phyloP scores from a whole-genome alignment of 2,888 invertebrate species.

The Sinopyrophorus schimmeli region DNA sequence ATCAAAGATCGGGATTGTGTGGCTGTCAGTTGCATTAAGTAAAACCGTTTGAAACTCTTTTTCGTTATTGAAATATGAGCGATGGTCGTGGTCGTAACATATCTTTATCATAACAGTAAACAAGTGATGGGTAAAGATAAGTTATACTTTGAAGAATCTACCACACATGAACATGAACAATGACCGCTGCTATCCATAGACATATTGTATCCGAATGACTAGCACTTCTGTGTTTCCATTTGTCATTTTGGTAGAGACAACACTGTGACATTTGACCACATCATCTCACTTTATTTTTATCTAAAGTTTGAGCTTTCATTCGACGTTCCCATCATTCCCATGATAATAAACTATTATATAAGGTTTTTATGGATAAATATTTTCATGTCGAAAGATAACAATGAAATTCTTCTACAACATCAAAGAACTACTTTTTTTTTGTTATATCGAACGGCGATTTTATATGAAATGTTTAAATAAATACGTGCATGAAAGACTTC shows the following conservation, averaged over 20 bases:
- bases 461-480: no score
- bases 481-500: no score
- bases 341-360: slow-evolving; percentile 36
- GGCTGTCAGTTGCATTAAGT: background rate
- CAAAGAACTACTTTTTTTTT: no score
- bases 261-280: slow-evolving; percentile 54
- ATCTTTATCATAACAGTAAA: slow-evolving; percentile 26
- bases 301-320: slow-evolving; percentile 41
- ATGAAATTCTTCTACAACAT: slow-evolving; percentile 32
- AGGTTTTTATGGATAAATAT: slow-evolving; percentile 26
- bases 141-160: slow-evolving; percentile 36
- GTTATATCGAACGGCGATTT: no score
- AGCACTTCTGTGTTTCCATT: slow-evolving; percentile 53
- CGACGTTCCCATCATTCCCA: slow-evolving; percentile 46
- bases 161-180: slow-evolving; percentile 45
- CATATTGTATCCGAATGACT: slow-evolving; percentile 51
- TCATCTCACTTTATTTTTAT: slow-evolving; percentile 44
- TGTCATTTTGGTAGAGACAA: slow-evolving; percentile 52
- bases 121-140: slow-evolving; percentile 24
- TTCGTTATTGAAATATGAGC: slow-evolving; percentile 16
- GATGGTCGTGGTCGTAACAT: slow-evolving; percentile 19
- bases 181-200: slow-evolving; percentile 39
- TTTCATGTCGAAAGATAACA: slow-evolving; percentile 23
- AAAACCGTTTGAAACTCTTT: slow-evolving; percentile 5
- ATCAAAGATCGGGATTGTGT: background rate